Conservation (phyloP, 2,888 invertebrate species). For the Drosophila infuscata region DNA sequence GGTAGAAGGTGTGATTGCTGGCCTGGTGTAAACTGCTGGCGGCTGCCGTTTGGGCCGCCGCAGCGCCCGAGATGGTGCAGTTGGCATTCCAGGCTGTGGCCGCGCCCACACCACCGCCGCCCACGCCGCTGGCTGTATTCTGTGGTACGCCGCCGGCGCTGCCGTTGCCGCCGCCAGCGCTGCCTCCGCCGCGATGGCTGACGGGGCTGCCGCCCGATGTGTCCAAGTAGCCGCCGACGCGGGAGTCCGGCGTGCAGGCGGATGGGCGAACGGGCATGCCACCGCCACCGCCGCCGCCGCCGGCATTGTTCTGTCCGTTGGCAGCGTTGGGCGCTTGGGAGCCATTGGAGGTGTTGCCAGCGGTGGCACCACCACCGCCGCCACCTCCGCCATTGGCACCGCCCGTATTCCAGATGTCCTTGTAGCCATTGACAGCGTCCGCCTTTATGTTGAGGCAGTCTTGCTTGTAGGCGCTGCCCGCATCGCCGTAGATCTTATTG, state of each 20-base stretch:
- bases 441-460: slow-evolving; percentile 90
- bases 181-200: slow-evolving; percentile 89
- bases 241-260: slow-evolving; percentile 95
- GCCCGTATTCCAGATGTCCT: slow-evolving; percentile 88
- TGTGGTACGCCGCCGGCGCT: slow-evolving; percentile 86
- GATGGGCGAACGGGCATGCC: slow-evolving; percentile 91
- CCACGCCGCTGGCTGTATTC: slow-evolving; percentile 88
- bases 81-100: slow-evolving; percentile 94
- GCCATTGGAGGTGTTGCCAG: slow-evolving; percentile 82
- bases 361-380: slow-evolving; percentile 86
- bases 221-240: slow-evolving; percentile 91
- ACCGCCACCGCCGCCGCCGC: slow-evolving; percentile 64
- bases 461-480: slow-evolving; percentile 87
- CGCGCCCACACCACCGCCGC: slow-evolving; percentile 86
- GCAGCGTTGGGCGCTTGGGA: slow-evolving; percentile 81
- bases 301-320: slow-evolving; percentile 87
- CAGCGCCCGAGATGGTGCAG: slow-evolving; percentile 92
- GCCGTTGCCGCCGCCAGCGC: slow-evolving; percentile 86
- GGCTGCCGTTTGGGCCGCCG: slow-evolving; percentile 91
- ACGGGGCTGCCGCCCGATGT: slow-evolving; percentile 91
- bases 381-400: slow-evolving; percentile 86
- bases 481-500: slow-evolving; percentile 88
- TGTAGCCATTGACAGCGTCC: slow-evolving; percentile 85
- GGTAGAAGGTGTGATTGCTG: slow-evolving; percentile 97
- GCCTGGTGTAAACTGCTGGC: slow-evolving; percentile 95